phyloP scores from a whole-genome alignment of 2,113 vertebrate species.

The Engystomops pustulosus region DNA sequence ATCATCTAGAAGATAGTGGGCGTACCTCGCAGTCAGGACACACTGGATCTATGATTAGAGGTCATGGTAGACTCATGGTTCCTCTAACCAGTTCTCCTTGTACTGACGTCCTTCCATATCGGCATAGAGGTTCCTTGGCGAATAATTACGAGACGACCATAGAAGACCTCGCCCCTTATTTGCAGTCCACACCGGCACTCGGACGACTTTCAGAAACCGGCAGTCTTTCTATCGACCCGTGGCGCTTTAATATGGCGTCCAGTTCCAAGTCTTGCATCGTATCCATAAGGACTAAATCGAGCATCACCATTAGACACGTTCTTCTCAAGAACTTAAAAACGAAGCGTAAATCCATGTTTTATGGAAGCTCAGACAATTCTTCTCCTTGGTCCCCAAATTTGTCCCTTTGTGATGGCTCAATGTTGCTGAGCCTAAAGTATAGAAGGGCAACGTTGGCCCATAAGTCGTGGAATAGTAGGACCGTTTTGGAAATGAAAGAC shows the following conservation, averaged over 20 bases:
- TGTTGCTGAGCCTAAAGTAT: background rate
- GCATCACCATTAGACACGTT: constrained; percentile 62
- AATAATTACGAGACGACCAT: constrained; percentile 8
- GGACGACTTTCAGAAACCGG: constrained; percentile 60
- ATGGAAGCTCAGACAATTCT: background rate
- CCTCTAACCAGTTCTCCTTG: background rate
- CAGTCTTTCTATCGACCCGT: constrained; percentile 46
- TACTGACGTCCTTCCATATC: constrained; percentile 4
- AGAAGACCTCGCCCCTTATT: constrained; percentile 74
- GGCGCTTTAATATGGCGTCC: constrained; percentile 55
- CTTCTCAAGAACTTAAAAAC: constrained; percentile 58
- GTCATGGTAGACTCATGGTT: background rate
- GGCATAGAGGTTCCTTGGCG: constrained; percentile 38
- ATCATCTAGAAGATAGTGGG: constrained; percentile 62
- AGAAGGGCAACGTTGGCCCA: background rate
- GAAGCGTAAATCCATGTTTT: constrained; percentile 4
- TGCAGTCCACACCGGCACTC: constrained; percentile 80
- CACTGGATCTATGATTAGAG: background rate
- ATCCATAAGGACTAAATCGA: constrained; percentile 61
- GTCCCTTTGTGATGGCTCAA: constrained; percentile 7
- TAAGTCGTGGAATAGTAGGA: background rate
- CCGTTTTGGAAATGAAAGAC: constrained; percentile 56
- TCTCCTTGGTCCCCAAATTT: constrained; percentile 7
- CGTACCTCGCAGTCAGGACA: constrained; percentile 42
- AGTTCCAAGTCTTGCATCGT: constrained; percentile 21